Evolutionary conservation across 2,113 vertebrate genomes (phyloP), one percentile per base, ranked within the genome.

Genomic region (Circaetus cinerascens): DNA sequence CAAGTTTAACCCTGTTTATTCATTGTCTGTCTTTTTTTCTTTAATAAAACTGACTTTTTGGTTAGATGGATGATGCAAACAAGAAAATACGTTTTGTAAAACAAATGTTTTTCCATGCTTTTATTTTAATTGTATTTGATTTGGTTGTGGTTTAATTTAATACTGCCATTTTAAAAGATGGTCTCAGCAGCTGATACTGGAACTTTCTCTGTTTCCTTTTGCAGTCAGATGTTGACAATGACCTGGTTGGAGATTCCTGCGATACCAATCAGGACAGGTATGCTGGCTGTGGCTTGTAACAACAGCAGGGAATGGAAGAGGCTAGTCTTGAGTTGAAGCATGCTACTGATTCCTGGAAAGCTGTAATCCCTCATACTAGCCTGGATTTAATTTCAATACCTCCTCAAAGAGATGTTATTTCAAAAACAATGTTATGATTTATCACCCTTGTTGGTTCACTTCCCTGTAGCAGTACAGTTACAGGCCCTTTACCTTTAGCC

Each of bases 231-330:
- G 96, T 99, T 45, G 99, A 99, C 91, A 98, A 99, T 57, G 99
- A 99, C 95, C 98, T 99, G 56, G 98, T 99, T 56, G 99, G 99
- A 96, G 99, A 99, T 96, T 99, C 98, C 76, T 99, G 99, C 57
- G 99, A 99, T 66, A 99, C 99, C 92, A 99, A 99, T 98, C 99
- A 99, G 95, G 99, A 99, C 99, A 99, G 99, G 99, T 99, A 99
- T 63, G 93, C 41, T 75, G 13, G 4, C 22, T 29, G 27, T 89
- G 50, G 16, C 18, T 88, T 26, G 26, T 40, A 48, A 62, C 20
- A 60, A 45, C 51, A 68, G 20, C 29, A 76, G 48, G 20, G 43
- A 71, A 19, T 43, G 26, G 29, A 41, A 78, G 51, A 88, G n/a
- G 22, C 77, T 74, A 16, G 13, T 43, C 26, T 69, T 77, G 40